phyloP scores from a whole-genome alignment of 2,113 vertebrate genomes.

The Bos javanicus region DNA sequence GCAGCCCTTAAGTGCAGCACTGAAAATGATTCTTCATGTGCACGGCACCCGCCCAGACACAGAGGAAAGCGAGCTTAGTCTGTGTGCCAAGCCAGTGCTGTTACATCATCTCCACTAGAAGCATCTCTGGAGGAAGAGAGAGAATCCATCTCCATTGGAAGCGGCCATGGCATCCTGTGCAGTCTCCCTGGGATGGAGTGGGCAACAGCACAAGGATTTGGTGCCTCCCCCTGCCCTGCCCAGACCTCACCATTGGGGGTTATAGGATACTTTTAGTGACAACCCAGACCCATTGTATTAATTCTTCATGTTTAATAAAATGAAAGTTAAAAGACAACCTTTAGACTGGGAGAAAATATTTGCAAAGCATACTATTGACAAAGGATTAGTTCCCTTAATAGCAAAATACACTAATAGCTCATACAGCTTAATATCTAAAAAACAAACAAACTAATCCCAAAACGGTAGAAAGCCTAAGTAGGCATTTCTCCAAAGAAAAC shows the following conservation, averaged over 20 bases:
- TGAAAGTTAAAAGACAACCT: not conserved
- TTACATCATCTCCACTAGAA: not conserved
- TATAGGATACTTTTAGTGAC: not conserved
- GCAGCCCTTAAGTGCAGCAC: not conserved
- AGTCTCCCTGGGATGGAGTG: no score
- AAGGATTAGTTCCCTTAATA: not conserved
- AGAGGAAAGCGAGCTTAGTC: not conserved
- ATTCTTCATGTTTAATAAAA: not conserved
- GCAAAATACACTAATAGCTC: not conserved
- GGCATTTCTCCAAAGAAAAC: not conserved
- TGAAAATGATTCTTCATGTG: not conserved
- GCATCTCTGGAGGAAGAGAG: not conserved
- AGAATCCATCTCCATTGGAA: not conserved
- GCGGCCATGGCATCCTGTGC: no score
- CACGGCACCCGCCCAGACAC: not conserved
- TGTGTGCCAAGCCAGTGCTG: not conserved
- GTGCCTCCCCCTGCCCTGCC: no score
- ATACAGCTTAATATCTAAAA: not conserved
- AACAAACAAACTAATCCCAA: not conserved
- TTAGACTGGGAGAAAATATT: not conserved
- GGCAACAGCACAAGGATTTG: accelerated
- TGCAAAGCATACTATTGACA: not conserved
- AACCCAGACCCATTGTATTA: not conserved
- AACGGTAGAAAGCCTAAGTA: accelerated
- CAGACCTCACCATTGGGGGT: accelerated